Conservation (phyloP, 2,888 invertebrate genomes). For the Prosapia bicincta region DNA sequence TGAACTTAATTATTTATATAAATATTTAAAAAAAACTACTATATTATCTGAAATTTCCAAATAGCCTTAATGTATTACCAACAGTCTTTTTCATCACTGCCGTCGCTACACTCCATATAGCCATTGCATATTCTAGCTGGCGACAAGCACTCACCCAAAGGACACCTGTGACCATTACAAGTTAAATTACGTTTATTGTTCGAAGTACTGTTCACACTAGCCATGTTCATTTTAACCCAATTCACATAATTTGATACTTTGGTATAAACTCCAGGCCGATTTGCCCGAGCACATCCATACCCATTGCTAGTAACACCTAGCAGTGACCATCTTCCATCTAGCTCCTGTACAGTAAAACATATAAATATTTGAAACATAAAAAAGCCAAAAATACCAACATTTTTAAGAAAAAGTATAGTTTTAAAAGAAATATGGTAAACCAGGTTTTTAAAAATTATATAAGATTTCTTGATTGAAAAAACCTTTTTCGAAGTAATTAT, state of each 20-base stretch:
- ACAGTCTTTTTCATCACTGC: constrained; percentile 57
- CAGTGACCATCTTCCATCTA: constrained; percentile 48
- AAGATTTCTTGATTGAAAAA: too few species aligned
- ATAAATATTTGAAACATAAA: too few species aligned
- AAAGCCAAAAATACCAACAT: too few species aligned
- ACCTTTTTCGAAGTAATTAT: too few species aligned
- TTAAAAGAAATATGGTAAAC: too few species aligned
- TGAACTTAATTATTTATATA: not conserved
- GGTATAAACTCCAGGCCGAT: constrained; percentile 76
- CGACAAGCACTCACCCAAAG: constrained; percentile 70
- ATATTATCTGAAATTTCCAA: not conserved
- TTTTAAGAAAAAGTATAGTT: too few species aligned
- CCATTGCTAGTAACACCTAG: constrained; percentile 73
- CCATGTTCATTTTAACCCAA: constrained; percentile 63
- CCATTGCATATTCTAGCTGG: constrained; percentile 71
- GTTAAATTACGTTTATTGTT: not conserved
- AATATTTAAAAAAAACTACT: not conserved
- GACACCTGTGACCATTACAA: constrained; percentile 70
- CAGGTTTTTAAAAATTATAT: too few species aligned
- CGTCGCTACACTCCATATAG: constrained; percentile 72
- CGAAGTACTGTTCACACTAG: constrained; percentile 22
- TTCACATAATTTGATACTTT: constrained; percentile 70
- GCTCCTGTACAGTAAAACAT: constrained; percentile 47
- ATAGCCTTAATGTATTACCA: constrained; percentile 4
- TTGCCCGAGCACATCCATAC: constrained; percentile 74